These are phyloP conservation scores for Mellivora capensis DNA, from an alignment of 2,113 vertebrate species.

Conservation along the genomic window DNA sequence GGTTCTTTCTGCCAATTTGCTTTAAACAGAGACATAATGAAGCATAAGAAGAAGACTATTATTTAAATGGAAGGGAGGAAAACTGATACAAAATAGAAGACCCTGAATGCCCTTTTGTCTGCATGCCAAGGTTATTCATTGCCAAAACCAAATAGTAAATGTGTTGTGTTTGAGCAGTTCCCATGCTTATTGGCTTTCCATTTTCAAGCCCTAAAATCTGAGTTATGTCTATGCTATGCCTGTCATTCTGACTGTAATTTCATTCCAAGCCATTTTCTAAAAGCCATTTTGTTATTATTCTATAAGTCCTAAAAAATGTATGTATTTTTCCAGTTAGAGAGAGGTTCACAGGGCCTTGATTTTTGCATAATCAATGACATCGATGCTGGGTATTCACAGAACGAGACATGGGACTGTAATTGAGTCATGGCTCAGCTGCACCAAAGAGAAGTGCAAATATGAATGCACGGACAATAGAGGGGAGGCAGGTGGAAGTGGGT, in stretches of 20 bases:
- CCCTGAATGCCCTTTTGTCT: slow-evolving; percentile 48
- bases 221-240: slow-evolving; percentile 60
- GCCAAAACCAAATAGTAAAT: slow-evolving; percentile 33
- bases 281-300: slow-evolving; percentile 43
- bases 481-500: slow-evolving; percentile 83
- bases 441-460: slow-evolving; percentile 80
- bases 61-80: slow-evolving; percentile 44
- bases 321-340: slow-evolving; percentile 65
- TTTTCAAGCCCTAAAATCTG: slow-evolving; percentile 30
- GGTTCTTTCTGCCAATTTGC: background rate
- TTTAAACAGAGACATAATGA: slow-evolving; percentile 30
- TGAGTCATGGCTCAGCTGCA: slow-evolving; percentile 81
- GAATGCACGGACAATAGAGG: slow-evolving; percentile 74
- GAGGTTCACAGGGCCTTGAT: slow-evolving; percentile 48
- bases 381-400: slow-evolving; percentile 58
- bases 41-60: slow-evolving; percentile 10
- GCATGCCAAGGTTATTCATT: background rate
- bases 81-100: slow-evolving; percentile 53
- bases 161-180: slow-evolving; percentile 2
- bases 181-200: slow-evolving; percentile 6
- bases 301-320: slow-evolving; percentile 68
- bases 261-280: slow-evolving; percentile 60
- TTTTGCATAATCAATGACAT: slow-evolving; percentile 70
- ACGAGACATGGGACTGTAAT: slow-evolving; percentile 63
- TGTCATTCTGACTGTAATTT: slow-evolving; percentile 60